These are phyloP conservation scores for Brassicogethes aeneus DNA, from an alignment of 2,888 invertebrate genomes.

Conservation along the genomic window DNA sequence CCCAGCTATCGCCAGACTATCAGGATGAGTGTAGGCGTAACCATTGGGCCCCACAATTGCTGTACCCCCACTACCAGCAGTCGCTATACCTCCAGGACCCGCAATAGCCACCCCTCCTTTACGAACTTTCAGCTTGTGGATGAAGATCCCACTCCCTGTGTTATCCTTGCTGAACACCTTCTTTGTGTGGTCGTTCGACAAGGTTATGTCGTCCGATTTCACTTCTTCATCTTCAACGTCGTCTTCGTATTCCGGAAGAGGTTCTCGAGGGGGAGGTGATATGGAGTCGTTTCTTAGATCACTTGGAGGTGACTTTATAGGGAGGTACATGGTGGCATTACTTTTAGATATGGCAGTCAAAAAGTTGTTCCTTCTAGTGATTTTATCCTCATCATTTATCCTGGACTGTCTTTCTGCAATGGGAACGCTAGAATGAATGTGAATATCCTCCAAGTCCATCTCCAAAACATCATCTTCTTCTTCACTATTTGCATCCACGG, in stretches of 20 bases:
- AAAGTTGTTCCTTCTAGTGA: neutral
- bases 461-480: constrained; percentile 6
- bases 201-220: constrained; percentile 24
- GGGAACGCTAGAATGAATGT: constrained; percentile 14
- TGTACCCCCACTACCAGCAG: constrained; percentile 69
- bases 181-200: constrained; percentile 28
- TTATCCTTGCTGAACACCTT: constrained; percentile 35
- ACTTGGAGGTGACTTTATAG: neutral
- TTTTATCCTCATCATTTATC: constrained; percentile 6
- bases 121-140: constrained; percentile 59
- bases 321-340: neutral
- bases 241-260: constrained; percentile 20
- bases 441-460: constrained; percentile 21
- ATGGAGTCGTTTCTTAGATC: neutral
- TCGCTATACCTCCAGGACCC: constrained; percentile 73
- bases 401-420: neutral
- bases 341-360: constrained; percentile 1
- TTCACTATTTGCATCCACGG: constrained; percentile 4
- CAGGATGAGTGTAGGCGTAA: constrained; percentile 64
- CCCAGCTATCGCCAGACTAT: constrained; percentile 67
- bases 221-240: constrained; percentile 20
- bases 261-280: constrained; percentile 19
- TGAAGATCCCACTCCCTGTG: constrained; percentile 55
- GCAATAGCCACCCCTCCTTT: constrained; percentile 74
- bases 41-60: constrained; percentile 75